Conservation (phyloP, 2,797 vertebrate species). For the Melanotaenia nigrans region DNA sequence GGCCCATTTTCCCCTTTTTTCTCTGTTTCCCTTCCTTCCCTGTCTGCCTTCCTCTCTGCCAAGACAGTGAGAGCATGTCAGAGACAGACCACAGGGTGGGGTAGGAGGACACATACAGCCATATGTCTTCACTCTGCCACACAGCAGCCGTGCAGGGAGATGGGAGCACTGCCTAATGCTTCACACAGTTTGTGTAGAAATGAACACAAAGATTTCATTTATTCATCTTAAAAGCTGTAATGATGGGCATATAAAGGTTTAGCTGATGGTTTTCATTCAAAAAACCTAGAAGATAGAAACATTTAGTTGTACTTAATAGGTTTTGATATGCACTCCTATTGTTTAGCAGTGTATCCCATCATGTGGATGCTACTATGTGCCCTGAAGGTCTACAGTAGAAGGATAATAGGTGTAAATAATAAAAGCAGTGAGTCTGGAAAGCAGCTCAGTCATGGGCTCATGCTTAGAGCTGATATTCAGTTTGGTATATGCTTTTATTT, state of each 20-base stretch:
- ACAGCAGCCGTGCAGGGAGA: constrained; percentile 45
- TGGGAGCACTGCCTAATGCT: constrained; percentile 37
- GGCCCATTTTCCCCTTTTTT: constrained; percentile 51
- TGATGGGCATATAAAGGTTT: not conserved
- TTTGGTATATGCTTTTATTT: constrained; percentile 63
- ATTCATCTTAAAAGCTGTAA: constrained; percentile 6
- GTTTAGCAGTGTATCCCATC: constrained; percentile 52
- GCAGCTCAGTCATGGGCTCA: constrained; percentile 69
- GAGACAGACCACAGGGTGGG: constrained; percentile 92
- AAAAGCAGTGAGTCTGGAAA: constrained; percentile 69
- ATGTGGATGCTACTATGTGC: constrained; percentile 56
- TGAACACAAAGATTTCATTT: constrained; percentile 23
- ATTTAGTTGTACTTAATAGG: constrained; percentile 57
- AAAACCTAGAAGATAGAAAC: constrained; percentile 17
- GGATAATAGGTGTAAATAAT: constrained; percentile 77
- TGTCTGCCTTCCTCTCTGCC: constrained; percentile 32
- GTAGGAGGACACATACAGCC: constrained; percentile 86
- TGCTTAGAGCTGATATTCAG: constrained; percentile 55
- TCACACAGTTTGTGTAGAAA: constrained; percentile 47
- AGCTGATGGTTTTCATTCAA: constrained; percentile 28
- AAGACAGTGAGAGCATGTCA: constrained; percentile 78
- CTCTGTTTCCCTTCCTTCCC: constrained; percentile 16
- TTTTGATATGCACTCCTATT: constrained; percentile 73
- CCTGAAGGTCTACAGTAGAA: constrained; percentile 60
- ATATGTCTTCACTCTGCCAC: constrained; percentile 69